Evolutionary conservation across 2,888 invertebrate species (phyloP), one percentile per base, ranked within the genome.

Genomic region (Caenorhabditis japonica): DNA sequence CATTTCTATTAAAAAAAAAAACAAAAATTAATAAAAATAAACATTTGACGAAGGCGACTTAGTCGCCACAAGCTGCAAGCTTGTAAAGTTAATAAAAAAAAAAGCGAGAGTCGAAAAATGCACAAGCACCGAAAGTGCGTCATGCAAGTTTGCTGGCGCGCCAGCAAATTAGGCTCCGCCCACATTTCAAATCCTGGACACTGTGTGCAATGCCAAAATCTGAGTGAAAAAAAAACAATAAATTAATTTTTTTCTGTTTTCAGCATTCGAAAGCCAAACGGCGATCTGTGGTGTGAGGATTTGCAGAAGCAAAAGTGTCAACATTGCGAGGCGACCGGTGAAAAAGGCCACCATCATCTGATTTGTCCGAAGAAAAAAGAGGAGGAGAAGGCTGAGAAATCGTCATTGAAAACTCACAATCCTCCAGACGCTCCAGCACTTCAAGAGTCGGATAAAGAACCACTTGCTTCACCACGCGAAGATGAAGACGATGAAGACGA

Each of bases 331-430:
- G 59, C 53, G 1, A 75, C 62, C 15, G 74, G 74, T n/a, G 59
- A 41, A 13, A 25, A 52, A 19, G 69, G 52, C 3, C 74, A 75
- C n/a, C 53, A 52, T 17, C 46, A 46, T 2, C 15, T 75, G n/a
- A 4, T 69, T 12, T 75, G 74, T 23, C 69, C 74, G 10, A 47
- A 52, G 23, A 71, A 62, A 15, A 61, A 71, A 21, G 60, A 55
- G 23, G 60, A 70, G 25, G 55, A 70, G 43, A 53, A 53, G n/a
- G 38, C 46, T n/a, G 36, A 38, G 17, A 55, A 61, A 19, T 55
- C 53, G 13, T 43, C 59, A 4, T n/a, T 19, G 25, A 34, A 59
- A n/a, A 17, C n/a, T 30, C 21, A 12, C 27, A 39, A 41, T 17
- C 12, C 34, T 3, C 49, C 19, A 17, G 8, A 1, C 0, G 60